Conservation (phyloP, 2,797 vertebrate species). For the Acrocephalus scirpaceus region DNA sequence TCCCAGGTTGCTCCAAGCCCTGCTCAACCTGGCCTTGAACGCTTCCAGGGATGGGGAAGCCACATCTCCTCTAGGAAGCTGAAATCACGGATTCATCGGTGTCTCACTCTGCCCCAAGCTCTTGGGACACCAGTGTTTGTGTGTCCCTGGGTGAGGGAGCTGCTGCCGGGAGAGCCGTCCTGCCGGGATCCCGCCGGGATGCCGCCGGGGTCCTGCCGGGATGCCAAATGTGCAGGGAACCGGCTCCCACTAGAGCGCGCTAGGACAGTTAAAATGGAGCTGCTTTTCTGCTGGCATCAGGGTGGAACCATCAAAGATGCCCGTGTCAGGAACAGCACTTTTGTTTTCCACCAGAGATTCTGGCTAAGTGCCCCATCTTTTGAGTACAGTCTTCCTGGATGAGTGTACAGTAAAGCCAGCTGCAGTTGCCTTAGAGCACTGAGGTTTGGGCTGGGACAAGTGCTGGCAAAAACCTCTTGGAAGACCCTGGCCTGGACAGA, state of each 20-base stretch:
- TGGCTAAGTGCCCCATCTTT: background rate
- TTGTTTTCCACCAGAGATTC: background rate
- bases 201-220: background rate
- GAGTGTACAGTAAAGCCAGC: background rate
- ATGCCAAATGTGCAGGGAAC: background rate
- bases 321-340: background rate
- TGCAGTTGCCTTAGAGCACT: background rate
- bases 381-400: background rate
- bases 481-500: background rate
- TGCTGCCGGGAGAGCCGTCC: background rate
- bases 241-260: conserved; percentile 48
- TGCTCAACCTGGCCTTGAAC: fast-evolving
- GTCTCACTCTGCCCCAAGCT: background rate
- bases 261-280: background rate
- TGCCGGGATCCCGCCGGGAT: background rate
- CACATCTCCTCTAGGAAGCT: background rate
- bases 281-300: background rate
- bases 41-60: background rate
- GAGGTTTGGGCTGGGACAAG: background rate
- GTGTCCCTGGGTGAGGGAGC: background rate
- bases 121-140: too few relatives aligned
- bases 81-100: background rate
- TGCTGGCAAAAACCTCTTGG: background rate
- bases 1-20: background rate
- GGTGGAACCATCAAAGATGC: background rate